Evolutionary conservation across 2,113 vertebrate species (phyloP).

Genomic region (Bufo gargarizans): DNA sequence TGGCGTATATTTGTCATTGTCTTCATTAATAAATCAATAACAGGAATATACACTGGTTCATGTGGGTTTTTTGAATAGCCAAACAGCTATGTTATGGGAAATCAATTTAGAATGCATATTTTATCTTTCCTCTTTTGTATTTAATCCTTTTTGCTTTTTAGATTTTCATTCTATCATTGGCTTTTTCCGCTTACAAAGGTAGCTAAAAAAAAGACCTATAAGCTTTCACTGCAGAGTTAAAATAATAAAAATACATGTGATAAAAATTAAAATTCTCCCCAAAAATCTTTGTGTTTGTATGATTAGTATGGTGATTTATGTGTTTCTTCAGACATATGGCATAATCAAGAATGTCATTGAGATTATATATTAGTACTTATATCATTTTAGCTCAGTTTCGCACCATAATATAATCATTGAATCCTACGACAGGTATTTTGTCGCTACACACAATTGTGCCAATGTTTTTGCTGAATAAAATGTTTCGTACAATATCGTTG

Average conservation of each 20-base stretch:
- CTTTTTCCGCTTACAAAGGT: too few species aligned
- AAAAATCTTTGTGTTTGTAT: neutral
- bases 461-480: slow-evolving; percentile 43
- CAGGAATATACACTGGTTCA: neutral
- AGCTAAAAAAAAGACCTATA: too few species aligned
- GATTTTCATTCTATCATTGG: neutral
- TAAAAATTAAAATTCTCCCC: too few species aligned
- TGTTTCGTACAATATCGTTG: neutral
- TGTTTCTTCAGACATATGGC: neutral
- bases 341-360: neutral
- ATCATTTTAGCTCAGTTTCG: neutral
- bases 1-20: slow-evolving; percentile 37
- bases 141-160: neutral
- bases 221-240: too few species aligned
- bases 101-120: neutral
- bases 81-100: too few species aligned
- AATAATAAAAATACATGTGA: too few species aligned
- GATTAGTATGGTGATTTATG: neutral
- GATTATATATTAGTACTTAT: neutral
- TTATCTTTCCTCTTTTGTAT: neutral
- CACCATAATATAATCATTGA: neutral
- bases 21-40: slow-evolving; percentile 17
- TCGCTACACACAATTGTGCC: slow-evolving; percentile 6
- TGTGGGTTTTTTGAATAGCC: neutral
- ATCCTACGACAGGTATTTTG: neutral